Evolutionary conservation across 1,140 invertebrate genomes (phyloP).

Genomic region (Bombus impatiens): DNA sequence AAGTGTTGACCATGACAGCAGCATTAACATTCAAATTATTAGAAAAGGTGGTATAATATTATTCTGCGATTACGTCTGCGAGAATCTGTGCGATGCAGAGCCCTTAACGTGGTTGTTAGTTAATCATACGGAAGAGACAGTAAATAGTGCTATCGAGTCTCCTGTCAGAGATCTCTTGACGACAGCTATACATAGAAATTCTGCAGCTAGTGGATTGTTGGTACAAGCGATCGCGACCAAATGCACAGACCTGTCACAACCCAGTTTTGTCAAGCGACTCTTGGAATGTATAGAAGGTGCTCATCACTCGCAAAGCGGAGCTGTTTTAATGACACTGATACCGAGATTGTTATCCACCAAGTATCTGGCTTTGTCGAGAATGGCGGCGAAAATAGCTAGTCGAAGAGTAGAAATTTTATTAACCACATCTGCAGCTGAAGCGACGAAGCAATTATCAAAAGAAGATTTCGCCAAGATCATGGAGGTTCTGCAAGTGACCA

Average conservation of each 20-base stretch:
- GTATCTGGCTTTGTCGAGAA: conserved; percentile 84
- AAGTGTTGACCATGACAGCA: conserved; percentile 10
- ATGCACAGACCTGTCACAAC: conserved; percentile 80
- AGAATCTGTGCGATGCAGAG: conserved; percentile 88
- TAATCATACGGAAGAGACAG: conserved; percentile 87
- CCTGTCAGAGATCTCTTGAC: conserved; percentile 86
- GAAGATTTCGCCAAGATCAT: conserved; percentile 84
- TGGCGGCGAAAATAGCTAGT: conserved; percentile 85
- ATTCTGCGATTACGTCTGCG: conserved; percentile 88
- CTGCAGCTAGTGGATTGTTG: conserved; percentile 87
- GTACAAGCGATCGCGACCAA: conserved; percentile 87
- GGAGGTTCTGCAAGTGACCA: conserved; percentile 81
- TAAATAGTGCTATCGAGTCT: conserved; percentile 84
- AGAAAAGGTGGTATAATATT: conserved; percentile 84
- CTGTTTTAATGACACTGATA: conserved; percentile 84
- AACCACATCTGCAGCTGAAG: conserved; percentile 82
- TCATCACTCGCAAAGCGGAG: conserved; percentile 86
- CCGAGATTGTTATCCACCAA: conserved; percentile 84
- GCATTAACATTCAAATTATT: conserved; percentile 84
- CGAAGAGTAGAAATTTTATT: conserved; percentile 86
- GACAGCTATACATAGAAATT: conserved; percentile 85
- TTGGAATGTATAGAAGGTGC: conserved; percentile 86
- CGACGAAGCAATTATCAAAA: conserved; percentile 83
- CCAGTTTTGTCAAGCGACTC: conserved; percentile 83
- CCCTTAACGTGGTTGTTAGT: conserved; percentile 90